Percentiles rank a stretch among this genome's conserved stretches.
Evolutionary conservation across 2,113 vertebrate genomes (phyloP).

Genomic region (Canis aureus): DNA sequence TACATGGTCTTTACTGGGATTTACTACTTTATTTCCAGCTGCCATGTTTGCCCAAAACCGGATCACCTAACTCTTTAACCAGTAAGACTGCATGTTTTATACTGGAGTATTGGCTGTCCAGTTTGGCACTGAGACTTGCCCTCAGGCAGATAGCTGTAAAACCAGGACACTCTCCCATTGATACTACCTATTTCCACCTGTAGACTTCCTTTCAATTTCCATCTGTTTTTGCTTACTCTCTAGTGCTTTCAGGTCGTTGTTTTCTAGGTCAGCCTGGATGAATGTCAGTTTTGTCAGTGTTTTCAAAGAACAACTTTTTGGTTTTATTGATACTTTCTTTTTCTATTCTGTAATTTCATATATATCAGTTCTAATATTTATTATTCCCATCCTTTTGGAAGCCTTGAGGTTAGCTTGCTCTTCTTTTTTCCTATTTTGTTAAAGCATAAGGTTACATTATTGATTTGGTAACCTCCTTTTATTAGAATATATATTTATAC

Average conservation of each 20-base stretch:
- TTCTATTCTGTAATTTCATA: neutral
- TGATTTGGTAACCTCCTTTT: neutral
- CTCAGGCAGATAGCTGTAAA: neutral
- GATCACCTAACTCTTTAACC: neutral
- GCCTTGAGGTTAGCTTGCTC: neutral
- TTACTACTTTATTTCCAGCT: neutral
- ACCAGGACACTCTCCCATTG: neutral
- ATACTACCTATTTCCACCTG: neutral
- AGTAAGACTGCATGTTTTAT: neutral
- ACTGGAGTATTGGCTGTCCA: neutral
- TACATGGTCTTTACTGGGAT: neutral
- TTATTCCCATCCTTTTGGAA: neutral
- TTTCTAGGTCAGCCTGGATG: neutral
- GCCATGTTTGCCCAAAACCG: neutral
- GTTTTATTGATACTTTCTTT: neutral
- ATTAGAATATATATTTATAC: neutral
- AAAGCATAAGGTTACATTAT: neutral
- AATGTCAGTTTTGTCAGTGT: neutral
- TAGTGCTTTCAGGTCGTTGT: neutral
- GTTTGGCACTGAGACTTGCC: neutral
- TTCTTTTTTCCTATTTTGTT: neutral
- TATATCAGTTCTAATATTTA: neutral
- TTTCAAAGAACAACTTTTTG: neutral
- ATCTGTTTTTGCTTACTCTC: neutral
- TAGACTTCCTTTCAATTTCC: neutral